Percentiles rank a stretch among this genome's conserved stretches.
These are phyloP conservation scores for Molossus molossus DNA, from an alignment of 2,797 vertebrate species.

Conservation along the genomic window DNA sequence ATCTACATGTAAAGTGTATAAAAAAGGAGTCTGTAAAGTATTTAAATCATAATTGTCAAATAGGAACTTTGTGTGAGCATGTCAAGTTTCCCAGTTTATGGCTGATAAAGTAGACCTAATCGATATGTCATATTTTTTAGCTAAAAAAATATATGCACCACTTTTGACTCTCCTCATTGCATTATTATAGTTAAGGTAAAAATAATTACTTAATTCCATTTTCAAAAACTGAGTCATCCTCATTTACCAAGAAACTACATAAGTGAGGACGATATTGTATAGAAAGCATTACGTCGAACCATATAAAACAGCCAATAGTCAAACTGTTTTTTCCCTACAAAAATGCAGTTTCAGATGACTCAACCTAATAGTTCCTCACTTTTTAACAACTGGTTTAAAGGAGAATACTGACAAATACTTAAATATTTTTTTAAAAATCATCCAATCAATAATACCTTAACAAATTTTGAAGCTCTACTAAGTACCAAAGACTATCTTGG, in stretches of 20 bases:
- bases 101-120: slow-evolving; percentile 49
- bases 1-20: not conserved
- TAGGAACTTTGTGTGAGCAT: not conserved
- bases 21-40: not conserved
- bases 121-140: slow-evolving; percentile 50
- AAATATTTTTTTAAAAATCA: slow-evolving; percentile 37
- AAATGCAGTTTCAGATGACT: slow-evolving; percentile 48
- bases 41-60: not conserved
- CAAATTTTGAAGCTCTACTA: not conserved
- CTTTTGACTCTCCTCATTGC: not conserved
- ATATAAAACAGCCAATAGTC: not conserved
- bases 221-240: slow-evolving; percentile 7
- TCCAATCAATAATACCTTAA: not conserved
- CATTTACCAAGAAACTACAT: slow-evolving; percentile 28
- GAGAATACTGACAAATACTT: not conserved
- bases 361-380: slow-evolving; percentile 8
- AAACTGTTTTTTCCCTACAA: not conserved
- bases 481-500: not conserved
- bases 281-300: slow-evolving; percentile 23
- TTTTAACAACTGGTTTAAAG: slow-evolving; percentile 45
- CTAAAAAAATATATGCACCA: not conserved
- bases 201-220: slow-evolving; percentile 26
- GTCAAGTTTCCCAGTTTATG: slow-evolving; percentile 40
- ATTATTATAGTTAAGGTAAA: not conserved
- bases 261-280: not conserved